phyloP scores from a whole-genome alignment of 1,140 invertebrate species.

The Drosophila repletoides region DNA sequence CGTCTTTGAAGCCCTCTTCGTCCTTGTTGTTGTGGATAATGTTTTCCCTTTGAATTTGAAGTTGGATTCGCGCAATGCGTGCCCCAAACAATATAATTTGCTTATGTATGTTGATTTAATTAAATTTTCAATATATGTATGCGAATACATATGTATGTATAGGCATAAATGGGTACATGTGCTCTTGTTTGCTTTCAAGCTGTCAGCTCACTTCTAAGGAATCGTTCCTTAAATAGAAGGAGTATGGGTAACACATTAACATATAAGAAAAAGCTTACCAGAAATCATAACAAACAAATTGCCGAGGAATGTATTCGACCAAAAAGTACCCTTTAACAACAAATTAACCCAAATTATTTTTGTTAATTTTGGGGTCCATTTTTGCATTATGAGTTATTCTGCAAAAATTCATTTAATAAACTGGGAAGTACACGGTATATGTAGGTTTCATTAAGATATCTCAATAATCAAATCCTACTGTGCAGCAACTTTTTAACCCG shows the following conservation, averaged over 20 bases:
- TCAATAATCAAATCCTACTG: no score
- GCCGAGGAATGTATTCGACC: not conserved
- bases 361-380: no score
- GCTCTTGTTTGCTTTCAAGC: no score
- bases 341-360: no score
- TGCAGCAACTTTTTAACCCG: no score
- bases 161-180: not conserved
- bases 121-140: slow-evolving; percentile 32
- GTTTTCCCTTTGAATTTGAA: slow-evolving; percentile 25
- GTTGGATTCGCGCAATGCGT: slow-evolving; percentile 19
- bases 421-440: no score
- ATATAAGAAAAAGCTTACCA: not conserved
- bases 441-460: no score
- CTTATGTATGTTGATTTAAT: slow-evolving; percentile 44
- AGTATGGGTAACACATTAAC: not conserved
- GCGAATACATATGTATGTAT: not conserved
- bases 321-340: no score
- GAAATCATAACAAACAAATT: slow-evolving; percentile 24
- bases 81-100: slow-evolving; percentile 34
- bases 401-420: no score
- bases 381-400: no score
- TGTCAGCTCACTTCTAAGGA: not conserved
- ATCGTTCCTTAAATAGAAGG: not conserved
- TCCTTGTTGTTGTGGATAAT: slow-evolving; percentile 12
- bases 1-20: no score